Evolutionary conservation across 2,888 invertebrate species (phyloP).

Genomic region (Cenopis cana): DNA sequence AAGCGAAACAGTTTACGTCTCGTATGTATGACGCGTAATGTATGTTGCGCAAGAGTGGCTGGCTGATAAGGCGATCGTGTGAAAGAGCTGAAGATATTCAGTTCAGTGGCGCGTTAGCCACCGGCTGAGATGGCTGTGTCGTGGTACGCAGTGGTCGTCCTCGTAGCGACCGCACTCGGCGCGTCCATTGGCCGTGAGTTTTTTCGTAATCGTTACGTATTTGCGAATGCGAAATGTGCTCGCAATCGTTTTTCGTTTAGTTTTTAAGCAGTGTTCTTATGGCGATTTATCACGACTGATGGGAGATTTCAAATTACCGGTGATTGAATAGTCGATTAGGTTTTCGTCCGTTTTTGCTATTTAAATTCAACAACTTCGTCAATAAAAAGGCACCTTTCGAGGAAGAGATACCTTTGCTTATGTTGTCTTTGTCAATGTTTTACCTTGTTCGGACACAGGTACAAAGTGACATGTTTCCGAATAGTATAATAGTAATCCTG

Average conservation of each 20-base stretch:
- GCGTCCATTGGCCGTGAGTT: conserved; percentile 79
- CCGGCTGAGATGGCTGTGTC: conserved; percentile 73
- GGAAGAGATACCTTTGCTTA: background rate
- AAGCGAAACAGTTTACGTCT: background rate
- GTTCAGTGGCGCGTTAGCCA: conserved; percentile 74
- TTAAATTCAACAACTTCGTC: background rate
- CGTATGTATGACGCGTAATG: background rate
- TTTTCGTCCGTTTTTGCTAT: background rate
- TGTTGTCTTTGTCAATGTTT: no score
- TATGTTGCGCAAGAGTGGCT: conserved; percentile 20
- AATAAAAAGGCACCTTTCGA: background rate
- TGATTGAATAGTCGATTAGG: background rate
- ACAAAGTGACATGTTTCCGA: no score
- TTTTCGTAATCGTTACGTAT: conserved; percentile 39
- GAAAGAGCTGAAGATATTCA: conserved; percentile 30
- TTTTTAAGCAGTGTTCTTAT: background rate
- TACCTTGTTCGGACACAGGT: no score
- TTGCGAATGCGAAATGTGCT: conserved; percentile 9
- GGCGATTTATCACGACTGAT: background rate
- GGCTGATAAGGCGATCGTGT: conserved; percentile 23
- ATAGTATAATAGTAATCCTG: no score
- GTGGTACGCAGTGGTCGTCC: conserved; percentile 70
- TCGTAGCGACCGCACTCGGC: conserved; percentile 74
- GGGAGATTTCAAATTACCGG: background rate
- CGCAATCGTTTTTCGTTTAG: background rate